Percentiles rank a stretch among this genome's conserved stretches.
phyloP scores from a whole-genome alignment of 2,888 invertebrate species.

The Siphlonurus alternatus region DNA sequence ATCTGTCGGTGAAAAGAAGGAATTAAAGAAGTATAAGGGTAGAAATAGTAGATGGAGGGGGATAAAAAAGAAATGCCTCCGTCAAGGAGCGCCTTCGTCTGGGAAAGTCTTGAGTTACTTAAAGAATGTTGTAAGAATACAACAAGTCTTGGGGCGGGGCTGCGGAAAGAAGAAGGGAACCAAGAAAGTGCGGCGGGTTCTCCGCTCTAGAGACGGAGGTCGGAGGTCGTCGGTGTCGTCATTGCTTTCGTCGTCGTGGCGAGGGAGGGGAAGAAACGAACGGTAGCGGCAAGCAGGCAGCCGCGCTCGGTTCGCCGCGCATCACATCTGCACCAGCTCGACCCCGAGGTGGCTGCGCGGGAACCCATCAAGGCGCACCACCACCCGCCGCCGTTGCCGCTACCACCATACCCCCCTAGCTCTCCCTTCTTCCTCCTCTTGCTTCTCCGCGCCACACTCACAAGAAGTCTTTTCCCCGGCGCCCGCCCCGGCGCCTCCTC shows the following conservation, averaged over 20 bases:
- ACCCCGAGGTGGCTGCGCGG: background rate
- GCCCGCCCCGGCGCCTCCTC: slow-evolving; percentile 2
- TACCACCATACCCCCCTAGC: background rate
- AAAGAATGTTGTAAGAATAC: slow-evolving; percentile 10
- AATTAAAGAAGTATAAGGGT: background rate
- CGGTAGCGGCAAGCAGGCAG: background rate
- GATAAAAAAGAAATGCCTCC: background rate
- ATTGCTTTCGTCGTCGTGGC: background rate
- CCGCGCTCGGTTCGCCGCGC: slow-evolving; percentile 4
- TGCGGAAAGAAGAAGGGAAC: background rate
- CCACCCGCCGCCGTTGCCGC: background rate
- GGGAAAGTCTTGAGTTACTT: slow-evolving; percentile 10
- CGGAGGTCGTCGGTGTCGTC: background rate
- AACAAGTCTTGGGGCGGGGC: slow-evolving; percentile 1
- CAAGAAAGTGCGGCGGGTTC: background rate
- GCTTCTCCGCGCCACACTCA: background rate
- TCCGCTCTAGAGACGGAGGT: background rate
- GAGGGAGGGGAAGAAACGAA: background rate
- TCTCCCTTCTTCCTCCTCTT: background rate
- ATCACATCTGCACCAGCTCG: background rate
- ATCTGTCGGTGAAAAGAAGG: background rate
- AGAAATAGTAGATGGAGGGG: background rate
- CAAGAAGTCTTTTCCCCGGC: background rate
- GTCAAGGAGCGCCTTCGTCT: slow-evolving; percentile 11
- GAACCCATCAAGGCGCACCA: slow-evolving; percentile 1